Evolutionary conservation across 2,888 invertebrate species (phyloP).

Genomic region (Thymelicus sylvestris): DNA sequence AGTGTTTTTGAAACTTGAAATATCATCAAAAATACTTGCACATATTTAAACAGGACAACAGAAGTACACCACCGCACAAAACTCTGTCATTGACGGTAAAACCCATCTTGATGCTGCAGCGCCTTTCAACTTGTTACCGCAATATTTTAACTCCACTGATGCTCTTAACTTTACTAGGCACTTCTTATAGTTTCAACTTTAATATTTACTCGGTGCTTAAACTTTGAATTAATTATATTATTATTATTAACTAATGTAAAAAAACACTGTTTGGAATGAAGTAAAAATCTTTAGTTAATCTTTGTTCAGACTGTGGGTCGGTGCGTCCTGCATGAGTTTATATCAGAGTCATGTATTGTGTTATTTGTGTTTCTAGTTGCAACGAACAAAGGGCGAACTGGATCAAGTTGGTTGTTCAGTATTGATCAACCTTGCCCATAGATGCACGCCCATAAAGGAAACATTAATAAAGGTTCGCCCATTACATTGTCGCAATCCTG

Average conservation of each 20-base stretch:
- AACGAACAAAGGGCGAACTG: slow-evolving; percentile 56
- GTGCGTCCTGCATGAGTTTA: slow-evolving; percentile 53
- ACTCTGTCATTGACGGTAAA: not conserved
- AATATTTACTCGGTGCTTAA: too few relatives aligned
- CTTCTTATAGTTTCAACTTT: not conserved
- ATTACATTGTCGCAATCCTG: slow-evolving; percentile 6
- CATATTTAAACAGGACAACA: not conserved
- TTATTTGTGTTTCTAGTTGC: slow-evolving; percentile 44
- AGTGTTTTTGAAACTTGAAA: too few relatives aligned
- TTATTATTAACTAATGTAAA: too few relatives aligned
- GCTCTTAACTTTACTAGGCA: not conserved
- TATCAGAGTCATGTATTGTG: slow-evolving; percentile 56
- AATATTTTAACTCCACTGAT: not conserved
- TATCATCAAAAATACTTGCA: not conserved
- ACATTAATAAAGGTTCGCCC: slow-evolving; percentile 49
- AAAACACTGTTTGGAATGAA: too few relatives aligned
- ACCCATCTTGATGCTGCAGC: not conserved
- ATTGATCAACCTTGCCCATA: slow-evolving; percentile 48
- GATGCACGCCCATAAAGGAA: slow-evolving; percentile 52
- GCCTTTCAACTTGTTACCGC: not conserved
- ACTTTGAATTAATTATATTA: too few relatives aligned
- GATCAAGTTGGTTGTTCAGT: slow-evolving; percentile 55
- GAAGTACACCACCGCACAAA: not conserved
- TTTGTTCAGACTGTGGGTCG: slow-evolving; percentile 52
- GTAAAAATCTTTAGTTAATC: slow-evolving; percentile 1